A percentile compares a stretch with the other conserved stretches of the same genome.
Conservation (phyloP, 2,113 vertebrate species). For the Otus sunia region DNA sequence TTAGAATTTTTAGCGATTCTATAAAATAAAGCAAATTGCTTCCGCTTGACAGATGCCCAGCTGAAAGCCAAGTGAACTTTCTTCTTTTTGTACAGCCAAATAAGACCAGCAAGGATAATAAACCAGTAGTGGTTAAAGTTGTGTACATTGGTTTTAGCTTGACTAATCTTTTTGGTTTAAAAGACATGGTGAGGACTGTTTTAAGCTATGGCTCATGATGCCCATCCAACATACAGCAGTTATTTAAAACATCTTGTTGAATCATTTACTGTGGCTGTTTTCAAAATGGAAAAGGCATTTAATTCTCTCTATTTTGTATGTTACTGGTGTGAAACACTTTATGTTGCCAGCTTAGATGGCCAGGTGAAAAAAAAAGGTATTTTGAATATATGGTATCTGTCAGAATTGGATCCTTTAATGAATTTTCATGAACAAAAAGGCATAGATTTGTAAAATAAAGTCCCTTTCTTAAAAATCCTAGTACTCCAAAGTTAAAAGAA, state of each 20-base stretch:
- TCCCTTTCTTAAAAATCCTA: not conserved
- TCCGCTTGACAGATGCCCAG: not conserved
- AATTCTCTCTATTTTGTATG: not conserved
- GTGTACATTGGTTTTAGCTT: not conserved
- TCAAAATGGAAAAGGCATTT: not conserved
- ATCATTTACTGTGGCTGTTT: not conserved
- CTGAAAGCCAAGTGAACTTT: not conserved
- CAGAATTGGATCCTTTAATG: not conserved
- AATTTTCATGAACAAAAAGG: not conserved
- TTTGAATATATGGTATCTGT: not conserved
- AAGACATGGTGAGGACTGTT: not conserved
- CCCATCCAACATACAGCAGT: not conserved
- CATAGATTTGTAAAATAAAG: not conserved
- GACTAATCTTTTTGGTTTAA: not conserved
- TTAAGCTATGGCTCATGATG: not conserved
- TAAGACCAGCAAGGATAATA: not conserved
- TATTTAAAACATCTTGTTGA: not conserved
- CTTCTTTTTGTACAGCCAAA: not conserved
- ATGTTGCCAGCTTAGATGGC: not conserved
- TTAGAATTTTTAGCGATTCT: not conserved
- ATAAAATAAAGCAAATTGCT: not conserved
- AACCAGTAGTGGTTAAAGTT: not conserved
- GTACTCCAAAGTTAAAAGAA: not conserved
- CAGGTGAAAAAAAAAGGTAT: not conserved
- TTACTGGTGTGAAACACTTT: not conserved